Conservation (phyloP, 2,888 invertebrate genomes). For the Erpobdella octoculata region DNA sequence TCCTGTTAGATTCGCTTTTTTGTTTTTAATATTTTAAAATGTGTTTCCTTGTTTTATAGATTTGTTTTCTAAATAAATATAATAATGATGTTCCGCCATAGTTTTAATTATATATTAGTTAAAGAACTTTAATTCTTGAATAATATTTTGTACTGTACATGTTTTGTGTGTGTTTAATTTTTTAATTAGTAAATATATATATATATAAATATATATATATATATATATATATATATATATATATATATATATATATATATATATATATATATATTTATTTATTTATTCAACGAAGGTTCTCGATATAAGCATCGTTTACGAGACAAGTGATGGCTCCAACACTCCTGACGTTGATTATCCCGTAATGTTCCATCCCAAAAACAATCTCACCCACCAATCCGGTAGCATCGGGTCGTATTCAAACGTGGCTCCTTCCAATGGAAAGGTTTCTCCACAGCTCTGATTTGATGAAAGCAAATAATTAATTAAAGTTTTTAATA, state of each 20-base stretch:
- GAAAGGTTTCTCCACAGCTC: too few species aligned
- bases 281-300: constrained; percentile 61
- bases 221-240: background rate
- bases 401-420: constrained; percentile 52
- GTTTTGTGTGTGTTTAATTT: too few species aligned
- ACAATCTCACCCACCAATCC: constrained; percentile 51
- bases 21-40: background rate
- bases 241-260: constrained; percentile 2
- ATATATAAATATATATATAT: background rate
- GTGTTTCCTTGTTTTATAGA: background rate
- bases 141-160: too few species aligned
- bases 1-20: constrained; percentile 41
- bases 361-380: constrained; percentile 43
- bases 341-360: constrained; percentile 64
- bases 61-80: background rate
- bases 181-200: too few species aligned
- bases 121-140: too few species aligned
- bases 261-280: background rate
- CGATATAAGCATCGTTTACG: constrained; percentile 79
- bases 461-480: too few species aligned
- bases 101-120: too few species aligned
- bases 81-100: background rate
- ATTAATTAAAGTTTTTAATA: too few species aligned
- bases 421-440: constrained; percentile 50
- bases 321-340: constrained; percentile 63